These are phyloP conservation scores for Hylaea fasciaria DNA, from an alignment of 2,888 invertebrate species.

Conservation along the genomic window DNA sequence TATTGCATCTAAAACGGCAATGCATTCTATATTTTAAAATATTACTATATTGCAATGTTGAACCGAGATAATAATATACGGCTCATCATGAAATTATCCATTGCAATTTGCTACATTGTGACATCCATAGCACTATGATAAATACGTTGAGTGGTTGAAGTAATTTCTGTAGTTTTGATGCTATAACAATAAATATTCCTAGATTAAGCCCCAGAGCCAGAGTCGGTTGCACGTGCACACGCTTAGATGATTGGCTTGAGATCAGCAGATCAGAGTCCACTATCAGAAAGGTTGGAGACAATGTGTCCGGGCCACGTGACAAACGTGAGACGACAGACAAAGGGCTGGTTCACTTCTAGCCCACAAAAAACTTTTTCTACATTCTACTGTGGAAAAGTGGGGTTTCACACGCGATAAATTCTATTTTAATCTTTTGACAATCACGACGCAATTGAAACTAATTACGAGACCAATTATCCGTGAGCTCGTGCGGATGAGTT, in stretches of 20 bases:
- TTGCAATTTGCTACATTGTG: constrained; percentile 6
- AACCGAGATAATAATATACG: neutral
- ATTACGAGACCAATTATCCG: constrained; percentile 67
- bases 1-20: neutral
- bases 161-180: constrained; percentile 9
- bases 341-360: constrained; percentile 56
- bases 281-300: constrained; percentile 64
- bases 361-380: constrained; percentile 72
- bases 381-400: constrained; percentile 74
- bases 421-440: constrained; percentile 82
- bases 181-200: constrained; percentile 23
- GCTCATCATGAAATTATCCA: constrained; percentile 4
- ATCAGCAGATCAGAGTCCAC: constrained; percentile 67
- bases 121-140: neutral
- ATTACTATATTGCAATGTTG: neutral
- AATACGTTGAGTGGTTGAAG: constrained; percentile 1
- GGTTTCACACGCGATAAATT: constrained; percentile 78
- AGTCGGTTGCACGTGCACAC: constrained; percentile 57
- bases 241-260: constrained; percentile 65
- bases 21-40: neutral
- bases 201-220: constrained; percentile 16
- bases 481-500: constrained; percentile 26
- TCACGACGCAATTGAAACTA: constrained; percentile 73
- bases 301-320: constrained; percentile 69
- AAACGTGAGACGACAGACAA: constrained; percentile 70